Evolutionary conservation across 2,797 vertebrate genomes (phyloP).

Genomic region (Buceros bicornis): DNA sequence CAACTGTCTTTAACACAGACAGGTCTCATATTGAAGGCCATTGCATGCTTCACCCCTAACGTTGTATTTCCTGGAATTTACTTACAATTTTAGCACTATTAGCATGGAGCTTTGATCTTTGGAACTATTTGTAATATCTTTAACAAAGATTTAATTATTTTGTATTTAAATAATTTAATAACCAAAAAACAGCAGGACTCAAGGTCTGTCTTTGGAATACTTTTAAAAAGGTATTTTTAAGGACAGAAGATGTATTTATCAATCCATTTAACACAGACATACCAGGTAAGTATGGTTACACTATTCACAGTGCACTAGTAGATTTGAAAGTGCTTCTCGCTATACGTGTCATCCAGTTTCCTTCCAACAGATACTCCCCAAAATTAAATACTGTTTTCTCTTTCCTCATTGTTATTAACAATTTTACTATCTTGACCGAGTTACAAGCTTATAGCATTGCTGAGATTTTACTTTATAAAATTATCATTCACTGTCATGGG

Average conservation of each 20-base stretch:
- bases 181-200: not conserved
- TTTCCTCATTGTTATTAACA: not conserved
- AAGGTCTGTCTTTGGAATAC: not conserved
- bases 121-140: not conserved
- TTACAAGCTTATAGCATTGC: not conserved
- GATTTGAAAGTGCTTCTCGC: not conserved
- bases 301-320: not conserved
- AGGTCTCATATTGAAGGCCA: not conserved
- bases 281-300: not conserved
- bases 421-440: not conserved
- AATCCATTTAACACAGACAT: not conserved
- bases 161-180: not conserved
- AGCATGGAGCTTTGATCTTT: not conserved
- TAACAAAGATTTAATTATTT: not conserved
- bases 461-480: not conserved
- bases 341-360: not conserved
- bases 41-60: not conserved
- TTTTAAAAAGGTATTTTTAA: not conserved
- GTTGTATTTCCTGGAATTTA: not conserved
- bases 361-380: not conserved
- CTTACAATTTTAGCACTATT: not conserved
- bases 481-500: not conserved
- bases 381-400: not conserved
- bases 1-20: not conserved
- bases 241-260: not conserved